Percentiles rank a stretch among this genome's conserved stretches.
phyloP scores from a whole-genome alignment of 2,797 vertebrate species.

The Manis pentadactyla region DNA sequence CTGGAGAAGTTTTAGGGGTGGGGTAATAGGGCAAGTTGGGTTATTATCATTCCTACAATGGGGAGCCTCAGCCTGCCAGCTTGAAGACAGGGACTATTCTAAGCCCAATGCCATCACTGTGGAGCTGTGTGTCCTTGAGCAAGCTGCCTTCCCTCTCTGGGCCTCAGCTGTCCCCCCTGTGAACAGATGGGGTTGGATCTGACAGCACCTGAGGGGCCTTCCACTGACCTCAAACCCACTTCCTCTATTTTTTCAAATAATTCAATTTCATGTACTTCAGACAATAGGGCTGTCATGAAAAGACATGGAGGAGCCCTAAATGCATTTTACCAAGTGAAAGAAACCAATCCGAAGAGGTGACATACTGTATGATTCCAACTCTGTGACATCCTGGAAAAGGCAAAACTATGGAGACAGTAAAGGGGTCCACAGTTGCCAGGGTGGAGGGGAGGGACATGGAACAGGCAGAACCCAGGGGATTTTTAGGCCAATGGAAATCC shows the following conservation, averaged over 20 bases:
- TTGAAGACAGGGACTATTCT: not conserved
- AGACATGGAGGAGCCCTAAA: not conserved
- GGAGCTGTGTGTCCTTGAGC: not conserved
- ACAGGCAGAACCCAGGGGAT: fast-evolving
- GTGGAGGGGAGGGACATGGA: not conserved
- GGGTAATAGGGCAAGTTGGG: too few relatives aligned
- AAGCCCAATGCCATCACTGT: fast-evolving
- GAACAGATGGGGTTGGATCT: not conserved
- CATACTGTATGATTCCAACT: not conserved
- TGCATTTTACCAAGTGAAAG: not conserved
- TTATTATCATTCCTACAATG: not conserved
- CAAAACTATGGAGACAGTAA: not conserved
- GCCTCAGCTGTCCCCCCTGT: not conserved
- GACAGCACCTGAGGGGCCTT: not conserved
- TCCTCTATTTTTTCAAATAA: not conserved
- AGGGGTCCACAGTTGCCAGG: not conserved
- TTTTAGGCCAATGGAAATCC: not conserved
- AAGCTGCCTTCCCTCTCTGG: not conserved
- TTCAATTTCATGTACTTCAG: not conserved
- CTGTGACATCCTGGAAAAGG: not conserved
- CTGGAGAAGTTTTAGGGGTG: not conserved
- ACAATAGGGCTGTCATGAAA: not conserved
- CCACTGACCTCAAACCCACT: not conserved
- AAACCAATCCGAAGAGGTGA: not conserved
- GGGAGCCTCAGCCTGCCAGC: not conserved